phyloP scores from a whole-genome alignment of 1,140 invertebrate genomes.

The Drosophila gunungcola region DNA sequence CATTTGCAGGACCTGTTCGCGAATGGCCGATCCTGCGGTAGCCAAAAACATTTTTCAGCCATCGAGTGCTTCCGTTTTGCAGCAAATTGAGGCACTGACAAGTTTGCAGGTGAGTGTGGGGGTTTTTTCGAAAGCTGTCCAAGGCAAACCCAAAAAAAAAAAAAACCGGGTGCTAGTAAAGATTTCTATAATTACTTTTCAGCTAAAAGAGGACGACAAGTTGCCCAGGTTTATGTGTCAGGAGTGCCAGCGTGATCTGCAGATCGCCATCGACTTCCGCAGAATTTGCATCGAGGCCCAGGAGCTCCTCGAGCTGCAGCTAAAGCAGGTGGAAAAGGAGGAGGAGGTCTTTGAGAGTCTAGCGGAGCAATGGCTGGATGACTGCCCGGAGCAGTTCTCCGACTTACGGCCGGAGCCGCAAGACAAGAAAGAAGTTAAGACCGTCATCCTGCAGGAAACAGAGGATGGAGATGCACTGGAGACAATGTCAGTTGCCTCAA shows the following conservation, averaged over 20 bases:
- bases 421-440: neutral
- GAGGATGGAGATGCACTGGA: neutral
- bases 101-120: constrained; percentile 28
- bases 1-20: constrained; percentile 57
- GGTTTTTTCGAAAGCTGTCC: too few species aligned
- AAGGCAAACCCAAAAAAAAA: neutral
- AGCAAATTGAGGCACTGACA: constrained; percentile 42
- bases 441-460: neutral
- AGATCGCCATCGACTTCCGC: constrained; percentile 55
- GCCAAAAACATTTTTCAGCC: constrained; percentile 37
- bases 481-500: neutral
- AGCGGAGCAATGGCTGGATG: constrained; percentile 1
- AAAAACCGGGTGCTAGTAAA: neutral
- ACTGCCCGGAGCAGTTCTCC: neutral
- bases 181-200: neutral
- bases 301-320: constrained; percentile 18
- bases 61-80: constrained; percentile 21
- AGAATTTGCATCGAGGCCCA: constrained; percentile 54
- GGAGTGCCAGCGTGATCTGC: constrained; percentile 32
- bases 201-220: constrained; percentile 34
- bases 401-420: neutral
- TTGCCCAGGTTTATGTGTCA: constrained; percentile 48
- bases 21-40: constrained; percentile 7
- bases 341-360: neutral
- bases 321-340: constrained; percentile 5